phyloP scores from a whole-genome alignment of 2,888 invertebrate genomes.

The Sminthurinus aureus region DNA sequence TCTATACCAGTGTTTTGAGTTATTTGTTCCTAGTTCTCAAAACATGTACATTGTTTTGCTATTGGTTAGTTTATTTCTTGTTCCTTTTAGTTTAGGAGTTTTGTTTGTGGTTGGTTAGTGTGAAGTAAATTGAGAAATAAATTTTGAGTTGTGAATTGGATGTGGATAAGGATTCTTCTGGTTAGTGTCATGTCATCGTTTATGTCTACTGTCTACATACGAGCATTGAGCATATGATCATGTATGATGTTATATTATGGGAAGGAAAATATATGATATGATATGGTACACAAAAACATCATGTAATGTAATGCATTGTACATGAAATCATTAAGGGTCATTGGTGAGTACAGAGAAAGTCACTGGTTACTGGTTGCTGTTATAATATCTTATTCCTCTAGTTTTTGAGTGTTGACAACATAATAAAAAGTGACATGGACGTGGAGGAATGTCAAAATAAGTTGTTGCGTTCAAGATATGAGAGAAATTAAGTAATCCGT shows the following conservation, averaged over 20 bases:
- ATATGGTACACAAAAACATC: not conserved
- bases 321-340: not conserved
- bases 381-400: not conserved
- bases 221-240: too few species aligned
- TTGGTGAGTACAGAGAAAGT: not conserved
- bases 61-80: not conserved
- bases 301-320: not conserved
- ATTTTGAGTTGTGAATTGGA: too few species aligned
- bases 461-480: conserved; percentile 26
- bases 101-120: too few species aligned
- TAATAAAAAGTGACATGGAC: conserved; percentile 29
- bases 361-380: not conserved
- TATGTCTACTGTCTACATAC: not conserved
- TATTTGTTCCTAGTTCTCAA: not conserved
- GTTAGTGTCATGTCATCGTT: not conserved
- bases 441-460: conserved; percentile 35
- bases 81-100: too few species aligned
- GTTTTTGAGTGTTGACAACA: conserved; percentile 24
- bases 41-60: not conserved
- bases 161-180: not conserved
- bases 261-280: too few species aligned
- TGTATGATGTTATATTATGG: too few species aligned
- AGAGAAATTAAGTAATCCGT: conserved; percentile 36
- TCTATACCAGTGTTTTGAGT: not conserved
- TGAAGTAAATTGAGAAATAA: too few species aligned